A percentile compares a stretch with the other conserved stretches of the same genome.
These are phyloP conservation scores for Gulo gulo DNA, from an alignment of 2,113 vertebrate genomes.

Conservation along the genomic window DNA sequence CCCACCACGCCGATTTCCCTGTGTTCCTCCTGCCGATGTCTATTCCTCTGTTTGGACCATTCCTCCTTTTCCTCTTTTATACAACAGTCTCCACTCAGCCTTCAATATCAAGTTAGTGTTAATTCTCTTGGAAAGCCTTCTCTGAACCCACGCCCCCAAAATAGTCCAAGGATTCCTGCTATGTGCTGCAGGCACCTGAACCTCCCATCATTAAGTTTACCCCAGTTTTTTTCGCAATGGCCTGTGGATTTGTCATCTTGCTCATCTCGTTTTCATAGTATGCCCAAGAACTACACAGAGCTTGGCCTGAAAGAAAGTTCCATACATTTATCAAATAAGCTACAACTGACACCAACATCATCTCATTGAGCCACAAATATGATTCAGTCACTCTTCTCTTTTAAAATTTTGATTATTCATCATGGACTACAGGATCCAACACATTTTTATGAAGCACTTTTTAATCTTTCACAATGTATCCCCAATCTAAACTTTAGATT, in stretches of 20 bases:
- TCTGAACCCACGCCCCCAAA: not conserved
- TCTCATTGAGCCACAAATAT: conserved; percentile 11
- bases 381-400: not conserved
- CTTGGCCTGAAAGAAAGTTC: not conserved
- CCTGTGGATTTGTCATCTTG: not conserved
- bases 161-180: not conserved
- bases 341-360: not conserved
- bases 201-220: not conserved
- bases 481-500: not conserved
- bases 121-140: not conserved
- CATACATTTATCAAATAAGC: not conserved
- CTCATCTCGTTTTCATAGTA: not conserved
- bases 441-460: not conserved
- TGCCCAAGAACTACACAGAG: not conserved
- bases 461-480: not conserved
- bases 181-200: not conserved
- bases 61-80: not conserved
- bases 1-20: not conserved
- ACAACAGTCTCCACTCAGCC: not conserved
- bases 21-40: not conserved
- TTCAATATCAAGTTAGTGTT: not conserved
- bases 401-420: conserved; percentile 15
- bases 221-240: not conserved
- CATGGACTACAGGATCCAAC: not conserved
- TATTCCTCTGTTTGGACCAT: accelerated